Evolutionary conservation across 2,888 invertebrate species (phyloP).

Genomic region (Arctia plantaginis): DNA sequence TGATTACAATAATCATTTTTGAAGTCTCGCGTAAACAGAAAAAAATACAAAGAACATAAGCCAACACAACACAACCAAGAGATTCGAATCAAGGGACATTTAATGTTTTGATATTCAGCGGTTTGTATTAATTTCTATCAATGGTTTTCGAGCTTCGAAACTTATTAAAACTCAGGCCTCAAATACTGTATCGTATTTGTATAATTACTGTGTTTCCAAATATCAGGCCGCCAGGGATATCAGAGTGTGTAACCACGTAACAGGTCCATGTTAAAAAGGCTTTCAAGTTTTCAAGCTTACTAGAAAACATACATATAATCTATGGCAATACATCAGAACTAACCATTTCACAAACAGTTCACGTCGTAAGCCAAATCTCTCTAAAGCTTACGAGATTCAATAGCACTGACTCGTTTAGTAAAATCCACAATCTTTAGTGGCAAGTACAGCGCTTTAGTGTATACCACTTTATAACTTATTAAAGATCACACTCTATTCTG

Average conservation of each 20-base stretch:
- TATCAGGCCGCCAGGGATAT: neutral
- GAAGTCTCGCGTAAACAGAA: neutral
- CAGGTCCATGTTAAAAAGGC: neutral
- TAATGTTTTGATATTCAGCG: neutral
- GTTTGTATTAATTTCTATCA: neutral
- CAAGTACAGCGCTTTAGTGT: neutral
- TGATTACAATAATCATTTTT: neutral
- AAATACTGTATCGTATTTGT: no score
- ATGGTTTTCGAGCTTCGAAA: neutral
- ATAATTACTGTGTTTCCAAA: no score
- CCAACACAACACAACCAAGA: neutral
- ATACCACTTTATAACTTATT: neutral
- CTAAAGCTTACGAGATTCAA: neutral
- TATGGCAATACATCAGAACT: neutral
- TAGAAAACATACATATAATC: neutral
- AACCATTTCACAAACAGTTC: neutral
- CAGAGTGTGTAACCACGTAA: neutral
- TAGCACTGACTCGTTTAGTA: neutral
- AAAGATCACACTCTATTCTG: neutral
- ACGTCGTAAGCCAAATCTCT: neutral
- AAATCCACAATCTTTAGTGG: neutral
- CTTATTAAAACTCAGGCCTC: neutral
- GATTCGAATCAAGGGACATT: neutral
- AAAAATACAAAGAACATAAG: neutral
- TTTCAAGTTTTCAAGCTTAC: neutral